phyloP scores from a whole-genome alignment of 2,113 vertebrate species.

The Paramormyrops kingsleyae region DNA sequence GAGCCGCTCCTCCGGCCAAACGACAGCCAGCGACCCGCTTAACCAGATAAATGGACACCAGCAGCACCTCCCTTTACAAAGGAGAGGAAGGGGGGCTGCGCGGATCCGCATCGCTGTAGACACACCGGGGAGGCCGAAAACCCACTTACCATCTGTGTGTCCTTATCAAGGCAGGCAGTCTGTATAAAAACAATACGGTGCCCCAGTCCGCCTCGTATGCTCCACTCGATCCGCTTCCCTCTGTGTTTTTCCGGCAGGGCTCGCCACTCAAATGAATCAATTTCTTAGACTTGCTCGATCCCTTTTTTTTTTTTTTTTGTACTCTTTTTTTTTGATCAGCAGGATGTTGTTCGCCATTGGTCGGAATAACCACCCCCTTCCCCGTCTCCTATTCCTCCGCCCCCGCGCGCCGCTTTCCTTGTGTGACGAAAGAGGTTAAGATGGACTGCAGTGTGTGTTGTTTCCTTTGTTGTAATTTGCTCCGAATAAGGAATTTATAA shows the following conservation, averaged over 20 bases:
- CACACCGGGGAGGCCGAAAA: constrained; percentile 20
- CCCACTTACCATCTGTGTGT: constrained; percentile 61
- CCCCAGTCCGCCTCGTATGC: constrained; percentile 13
- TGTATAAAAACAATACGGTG: constrained; percentile 24
- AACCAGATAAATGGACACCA: constrained; percentile 32
- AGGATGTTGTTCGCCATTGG: constrained; percentile 58
- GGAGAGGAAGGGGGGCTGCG: constrained; percentile 26
- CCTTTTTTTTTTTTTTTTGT: constrained; percentile 38
- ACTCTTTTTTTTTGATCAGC: constrained; percentile 37
- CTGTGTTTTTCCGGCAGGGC: constrained; percentile 30
- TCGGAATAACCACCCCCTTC: constrained; percentile 19
- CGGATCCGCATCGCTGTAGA: constrained; percentile 26
- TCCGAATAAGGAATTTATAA: not conserved
- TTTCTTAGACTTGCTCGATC: constrained; percentile 22
- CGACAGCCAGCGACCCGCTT: constrained; percentile 15
- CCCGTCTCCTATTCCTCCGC: not conserved
- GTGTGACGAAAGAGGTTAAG: constrained; percentile 9
- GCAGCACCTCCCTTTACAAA: constrained; percentile 39
- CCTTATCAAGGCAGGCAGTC: constrained; percentile 30
- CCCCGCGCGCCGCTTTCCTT: constrained; percentile 16
- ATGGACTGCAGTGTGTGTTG: not conserved
- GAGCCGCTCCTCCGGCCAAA: not conserved
- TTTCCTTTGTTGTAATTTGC: not conserved
- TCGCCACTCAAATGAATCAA: constrained; percentile 33
- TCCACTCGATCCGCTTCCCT: constrained; percentile 22